Percentiles rank a stretch among this genome's conserved stretches.
These are phyloP conservation scores for Podarcis lilfordi DNA, from an alignment of 2,797 vertebrate genomes.

Conservation along the genomic window DNA sequence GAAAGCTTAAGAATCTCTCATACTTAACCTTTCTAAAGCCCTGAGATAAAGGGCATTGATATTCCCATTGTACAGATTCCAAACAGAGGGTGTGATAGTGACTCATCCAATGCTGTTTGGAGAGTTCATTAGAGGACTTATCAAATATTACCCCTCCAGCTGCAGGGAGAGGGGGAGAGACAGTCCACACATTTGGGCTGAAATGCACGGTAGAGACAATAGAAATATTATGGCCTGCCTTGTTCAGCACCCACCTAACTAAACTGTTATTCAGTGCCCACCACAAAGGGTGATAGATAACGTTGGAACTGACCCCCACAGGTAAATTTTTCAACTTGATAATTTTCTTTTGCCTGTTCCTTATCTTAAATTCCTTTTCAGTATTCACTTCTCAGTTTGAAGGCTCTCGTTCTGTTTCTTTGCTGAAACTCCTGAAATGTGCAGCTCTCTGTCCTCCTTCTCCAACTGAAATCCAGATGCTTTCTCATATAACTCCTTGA, in stretches of 20 bases:
- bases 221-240: not conserved
- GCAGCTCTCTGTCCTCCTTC: not conserved
- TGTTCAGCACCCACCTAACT: not conserved
- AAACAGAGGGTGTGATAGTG: not conserved
- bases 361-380: not conserved
- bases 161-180: not conserved
- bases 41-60: not conserved
- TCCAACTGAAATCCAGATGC: constrained; percentile 9
- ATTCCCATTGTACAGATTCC: not conserved
- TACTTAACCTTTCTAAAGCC: not conserved
- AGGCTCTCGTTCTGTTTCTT: constrained; percentile 9
- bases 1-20: not conserved
- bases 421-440: not conserved
- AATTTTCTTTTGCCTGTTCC: constrained; percentile 19
- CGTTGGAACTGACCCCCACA: not conserved
- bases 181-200: not conserved
- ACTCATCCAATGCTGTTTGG: not conserved
- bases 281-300: not conserved
- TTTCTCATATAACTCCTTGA: constrained; percentile 13
- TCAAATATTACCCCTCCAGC: not conserved
- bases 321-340: too few species aligned
- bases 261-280: not conserved
- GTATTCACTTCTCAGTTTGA: not conserved
- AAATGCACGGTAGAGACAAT: not conserved
- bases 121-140: not conserved